phyloP scores from a whole-genome alignment of 2,797 vertebrate species.

The Enteromius paludinosus region DNA sequence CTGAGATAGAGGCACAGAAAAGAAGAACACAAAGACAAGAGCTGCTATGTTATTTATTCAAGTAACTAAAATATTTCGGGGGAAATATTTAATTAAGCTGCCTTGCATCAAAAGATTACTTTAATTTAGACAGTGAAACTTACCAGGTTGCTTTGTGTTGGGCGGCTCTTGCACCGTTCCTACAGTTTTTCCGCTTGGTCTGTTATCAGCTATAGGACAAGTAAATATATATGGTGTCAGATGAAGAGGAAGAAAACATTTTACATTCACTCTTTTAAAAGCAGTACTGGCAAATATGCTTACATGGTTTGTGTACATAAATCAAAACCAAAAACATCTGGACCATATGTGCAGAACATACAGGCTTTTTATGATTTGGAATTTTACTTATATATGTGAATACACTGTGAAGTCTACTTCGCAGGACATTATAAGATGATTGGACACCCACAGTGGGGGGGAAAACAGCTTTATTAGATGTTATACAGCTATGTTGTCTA shows the following conservation, averaged over 20 bases:
- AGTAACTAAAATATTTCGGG: neutral
- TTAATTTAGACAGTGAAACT: neutral
- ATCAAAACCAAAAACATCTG: neutral
- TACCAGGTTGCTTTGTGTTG: constrained; percentile 87
- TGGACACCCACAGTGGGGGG: constrained; percentile 18
- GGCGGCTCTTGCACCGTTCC: constrained; percentile 89
- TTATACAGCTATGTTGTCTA: constrained; percentile 69
- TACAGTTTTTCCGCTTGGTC: constrained; percentile 88
- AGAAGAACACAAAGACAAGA: neutral
- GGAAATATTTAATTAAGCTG: neutral
- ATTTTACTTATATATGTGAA: constrained; percentile 16
- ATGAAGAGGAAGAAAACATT: constrained; percentile 5
- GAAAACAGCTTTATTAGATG: constrained; percentile 71
- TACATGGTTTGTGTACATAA: neutral
- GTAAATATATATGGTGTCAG: constrained; percentile 1
- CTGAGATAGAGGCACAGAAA: constrained; percentile 67
- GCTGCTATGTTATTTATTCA: neutral
- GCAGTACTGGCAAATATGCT: neutral
- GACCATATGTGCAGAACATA: neutral
- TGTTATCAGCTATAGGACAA: constrained; percentile 85
- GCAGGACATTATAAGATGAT: constrained; percentile 20
- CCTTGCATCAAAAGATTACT: neutral
- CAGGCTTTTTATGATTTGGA: neutral
- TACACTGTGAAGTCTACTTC: constrained; percentile 19
- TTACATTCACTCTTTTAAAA: neutral